These are phyloP conservation scores for Dendroctonus ponderosae DNA, from an alignment of 1,140 invertebrate genomes.

Conservation along the genomic window DNA sequence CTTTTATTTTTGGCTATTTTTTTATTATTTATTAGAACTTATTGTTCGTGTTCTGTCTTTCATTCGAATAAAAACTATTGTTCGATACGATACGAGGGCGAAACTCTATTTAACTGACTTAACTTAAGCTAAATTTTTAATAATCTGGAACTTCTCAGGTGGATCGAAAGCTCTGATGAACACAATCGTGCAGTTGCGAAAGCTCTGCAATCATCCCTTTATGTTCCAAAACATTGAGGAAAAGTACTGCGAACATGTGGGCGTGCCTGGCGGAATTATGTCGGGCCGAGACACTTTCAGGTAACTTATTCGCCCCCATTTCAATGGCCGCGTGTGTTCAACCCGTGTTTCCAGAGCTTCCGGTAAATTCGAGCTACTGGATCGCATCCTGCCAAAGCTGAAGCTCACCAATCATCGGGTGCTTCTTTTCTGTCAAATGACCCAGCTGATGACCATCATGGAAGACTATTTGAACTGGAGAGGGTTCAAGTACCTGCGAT, in stretches of 20 bases:
- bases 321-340: not conserved
- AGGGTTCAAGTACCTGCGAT: constrained; percentile 69
- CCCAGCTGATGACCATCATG: constrained; percentile 98
- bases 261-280: constrained; percentile 68
- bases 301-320: constrained; percentile 8
- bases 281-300: constrained; percentile 76
- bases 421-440: constrained; percentile 99
- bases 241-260: constrained; percentile 90
- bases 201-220: constrained; percentile 99
- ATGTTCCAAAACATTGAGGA: constrained; percentile 99
- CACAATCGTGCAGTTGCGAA: constrained; percentile 96
- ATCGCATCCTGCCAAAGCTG: constrained; percentile 95
- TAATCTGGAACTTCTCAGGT: constrained; percentile 52
- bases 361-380: constrained; percentile 98
- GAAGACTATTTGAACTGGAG: constrained; percentile 95
- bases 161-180: constrained; percentile 98
- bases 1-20: no score
- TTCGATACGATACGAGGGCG: no score
- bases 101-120: no score
- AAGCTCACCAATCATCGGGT: constrained; percentile 89
- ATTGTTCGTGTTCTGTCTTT: no score
- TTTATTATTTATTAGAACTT: no score
- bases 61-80: no score
- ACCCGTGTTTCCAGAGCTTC: constrained; percentile 62
- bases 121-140: no score